A percentile compares a stretch with the other conserved stretches of the same genome.
Evolutionary conservation across 2,888 invertebrate genomes (phyloP).

Genomic region (Drosophila conformis): DNA sequence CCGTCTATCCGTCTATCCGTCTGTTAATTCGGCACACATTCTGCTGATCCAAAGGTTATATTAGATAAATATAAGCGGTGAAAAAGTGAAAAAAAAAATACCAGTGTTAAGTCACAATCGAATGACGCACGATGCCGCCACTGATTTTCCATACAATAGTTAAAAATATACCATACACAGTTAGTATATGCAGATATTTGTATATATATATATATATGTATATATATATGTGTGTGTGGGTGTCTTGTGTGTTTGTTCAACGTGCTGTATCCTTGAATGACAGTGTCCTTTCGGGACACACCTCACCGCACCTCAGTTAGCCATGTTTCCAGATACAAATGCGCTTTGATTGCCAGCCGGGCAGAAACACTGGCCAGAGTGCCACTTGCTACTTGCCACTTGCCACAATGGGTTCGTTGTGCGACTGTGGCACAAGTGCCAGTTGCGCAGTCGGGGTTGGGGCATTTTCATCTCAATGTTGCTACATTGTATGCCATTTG

Average conservation of each 20-base stretch:
- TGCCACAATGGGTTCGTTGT: constrained; percentile 71
- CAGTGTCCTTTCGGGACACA: constrained; percentile 51
- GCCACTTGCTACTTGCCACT: constrained; percentile 56
- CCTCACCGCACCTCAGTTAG: constrained; percentile 21
- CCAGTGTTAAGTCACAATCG: constrained; percentile 68
- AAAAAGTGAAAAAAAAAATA: constrained; percentile 44
- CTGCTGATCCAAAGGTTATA: constrained; percentile 57
- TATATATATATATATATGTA: background rate
- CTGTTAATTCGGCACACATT: constrained; percentile 48
- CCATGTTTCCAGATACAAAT: constrained; percentile 53
- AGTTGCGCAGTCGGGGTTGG: constrained; percentile 24
- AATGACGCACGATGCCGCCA: constrained; percentile 70
- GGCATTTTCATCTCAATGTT: constrained; percentile 29
- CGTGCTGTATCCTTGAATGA: constrained; percentile 57
- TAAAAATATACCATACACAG: constrained; percentile 39
- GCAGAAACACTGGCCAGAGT: constrained; percentile 10
- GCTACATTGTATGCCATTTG: constrained; percentile 66
- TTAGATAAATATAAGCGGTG: constrained; percentile 57
- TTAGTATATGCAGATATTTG: constrained; percentile 7
- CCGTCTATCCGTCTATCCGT: background rate
- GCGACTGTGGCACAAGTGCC: constrained; percentile 54
- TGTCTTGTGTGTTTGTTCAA: constrained; percentile 30
- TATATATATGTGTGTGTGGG: background rate
- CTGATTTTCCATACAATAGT: constrained; percentile 46
- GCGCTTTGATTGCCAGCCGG: constrained; percentile 68